phyloP scores from a whole-genome alignment of 2,888 invertebrate species.

The Zygogramma bicolorata region DNA sequence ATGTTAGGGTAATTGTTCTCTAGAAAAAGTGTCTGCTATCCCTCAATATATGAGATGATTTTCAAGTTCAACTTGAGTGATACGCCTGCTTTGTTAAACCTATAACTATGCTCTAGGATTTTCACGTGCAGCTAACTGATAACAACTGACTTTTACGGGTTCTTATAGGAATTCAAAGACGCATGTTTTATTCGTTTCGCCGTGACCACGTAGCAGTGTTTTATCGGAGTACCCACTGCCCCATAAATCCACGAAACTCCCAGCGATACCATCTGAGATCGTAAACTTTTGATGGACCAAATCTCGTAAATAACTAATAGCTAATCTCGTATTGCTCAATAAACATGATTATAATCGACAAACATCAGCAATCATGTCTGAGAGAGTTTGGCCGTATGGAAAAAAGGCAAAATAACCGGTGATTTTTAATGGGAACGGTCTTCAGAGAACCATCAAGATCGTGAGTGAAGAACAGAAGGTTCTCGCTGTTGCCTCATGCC shows the following conservation, averaged over 20 bases:
- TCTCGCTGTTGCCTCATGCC: neutral
- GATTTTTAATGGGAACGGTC: constrained; percentile 9
- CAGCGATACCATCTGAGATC: neutral
- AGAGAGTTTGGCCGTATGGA: neutral
- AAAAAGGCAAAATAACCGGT: constrained; percentile 1
- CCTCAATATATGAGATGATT: too few species aligned
- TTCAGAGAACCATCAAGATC: neutral
- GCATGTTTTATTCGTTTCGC: neutral
- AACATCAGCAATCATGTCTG: constrained; percentile 12
- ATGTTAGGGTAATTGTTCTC: too few species aligned
- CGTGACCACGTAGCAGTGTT: neutral
- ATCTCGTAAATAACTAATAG: constrained; percentile 1
- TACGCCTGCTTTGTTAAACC: too few species aligned
- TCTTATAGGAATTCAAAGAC: neutral
- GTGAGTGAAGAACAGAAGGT: neutral
- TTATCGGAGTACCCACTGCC: neutral
- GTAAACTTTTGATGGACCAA: constrained; percentile 9
- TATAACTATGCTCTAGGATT: too few species aligned
- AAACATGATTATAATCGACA: constrained; percentile 16
- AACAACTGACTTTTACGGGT: neutral
- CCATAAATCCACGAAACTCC: neutral
- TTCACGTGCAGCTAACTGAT: neutral
- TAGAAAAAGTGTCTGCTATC: too few species aligned
- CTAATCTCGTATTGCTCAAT: constrained; percentile 6
- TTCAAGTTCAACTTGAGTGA: too few species aligned